Evolutionary conservation across 1,140 invertebrate species (phyloP).

Genomic region (Dreissena rostriformis): DNA sequence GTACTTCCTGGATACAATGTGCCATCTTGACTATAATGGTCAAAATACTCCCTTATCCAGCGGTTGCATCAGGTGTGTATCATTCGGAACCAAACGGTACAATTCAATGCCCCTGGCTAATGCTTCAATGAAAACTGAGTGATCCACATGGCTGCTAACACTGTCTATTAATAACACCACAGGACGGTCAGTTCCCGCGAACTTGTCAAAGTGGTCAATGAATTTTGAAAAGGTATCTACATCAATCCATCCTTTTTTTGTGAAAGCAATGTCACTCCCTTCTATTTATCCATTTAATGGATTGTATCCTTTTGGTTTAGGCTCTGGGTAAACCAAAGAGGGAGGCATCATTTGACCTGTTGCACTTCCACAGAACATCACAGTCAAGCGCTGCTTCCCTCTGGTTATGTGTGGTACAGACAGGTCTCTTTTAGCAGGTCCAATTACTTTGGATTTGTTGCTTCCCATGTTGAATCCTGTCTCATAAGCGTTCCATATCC

Average conservation of each 20-base stretch:
- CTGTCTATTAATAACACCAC: conserved; percentile 55
- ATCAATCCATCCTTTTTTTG: no score
- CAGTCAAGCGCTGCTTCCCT: no score
- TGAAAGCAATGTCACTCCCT: no score
- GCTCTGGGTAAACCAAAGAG: no score
- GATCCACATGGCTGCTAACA: conserved; percentile 31
- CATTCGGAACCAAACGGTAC: no score
- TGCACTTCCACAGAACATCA: no score
- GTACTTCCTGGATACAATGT: not conserved
- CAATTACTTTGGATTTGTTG: conserved; percentile 41
- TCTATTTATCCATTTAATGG: no score
- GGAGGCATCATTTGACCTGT: no score
- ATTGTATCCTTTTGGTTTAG: no score
- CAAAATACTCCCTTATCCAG: conserved; percentile 3
- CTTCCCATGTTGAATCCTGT: conserved; percentile 1
- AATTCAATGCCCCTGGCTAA: conserved; percentile 3
- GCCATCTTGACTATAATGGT: not conserved
- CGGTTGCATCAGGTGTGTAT: not conserved
- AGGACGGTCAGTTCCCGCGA: conserved; percentile 38
- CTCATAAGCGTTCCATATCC: conserved; percentile 6
- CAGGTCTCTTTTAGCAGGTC: no score
- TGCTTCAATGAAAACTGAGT: conserved; percentile 21
- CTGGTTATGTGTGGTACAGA: no score
- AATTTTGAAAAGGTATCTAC: conserved; percentile 44
- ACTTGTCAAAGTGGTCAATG: conserved; percentile 43